Percentiles rank a stretch among this genome's conserved stretches.
phyloP scores from a whole-genome alignment of 2,888 invertebrate genomes.

The Synergus japonicus region DNA sequence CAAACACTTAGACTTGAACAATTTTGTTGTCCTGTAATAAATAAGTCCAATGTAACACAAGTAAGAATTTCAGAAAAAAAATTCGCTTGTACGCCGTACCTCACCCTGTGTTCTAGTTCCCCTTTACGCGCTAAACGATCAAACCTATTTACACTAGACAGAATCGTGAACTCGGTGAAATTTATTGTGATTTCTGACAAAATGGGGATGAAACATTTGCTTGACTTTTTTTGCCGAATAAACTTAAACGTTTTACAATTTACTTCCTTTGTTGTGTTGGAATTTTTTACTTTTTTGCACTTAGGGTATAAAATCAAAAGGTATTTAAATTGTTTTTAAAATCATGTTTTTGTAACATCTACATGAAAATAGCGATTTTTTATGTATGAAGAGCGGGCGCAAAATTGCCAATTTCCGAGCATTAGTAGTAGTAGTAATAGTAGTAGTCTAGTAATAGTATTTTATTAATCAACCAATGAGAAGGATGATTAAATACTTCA shows the following conservation, averaged over 20 bases:
- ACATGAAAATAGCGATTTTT: background rate
- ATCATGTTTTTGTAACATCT: background rate
- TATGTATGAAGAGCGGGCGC: no score
- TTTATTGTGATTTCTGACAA: constrained; percentile 26
- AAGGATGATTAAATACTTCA: no score
- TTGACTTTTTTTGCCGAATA: constrained; percentile 15
- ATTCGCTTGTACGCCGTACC: constrained; percentile 32
- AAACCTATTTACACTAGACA: constrained; percentile 26
- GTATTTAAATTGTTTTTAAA: constrained; percentile 10
- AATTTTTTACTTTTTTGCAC: constrained; percentile 10
- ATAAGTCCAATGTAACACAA: constrained; percentile 27
- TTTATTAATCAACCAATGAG: no score
- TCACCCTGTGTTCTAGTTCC: constrained; percentile 38
- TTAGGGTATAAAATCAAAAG: background rate
- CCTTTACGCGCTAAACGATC: constrained; percentile 25
- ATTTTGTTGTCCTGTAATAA: constrained; percentile 6
- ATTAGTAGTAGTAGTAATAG: no score
- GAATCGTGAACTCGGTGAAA: constrained; percentile 19
- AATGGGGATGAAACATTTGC: constrained; percentile 23
- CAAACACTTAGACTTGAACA: constrained; percentile 35
- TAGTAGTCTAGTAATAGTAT: no score
- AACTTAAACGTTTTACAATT: constrained; percentile 18
- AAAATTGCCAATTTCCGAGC: no score
- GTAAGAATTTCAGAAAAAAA: constrained; percentile 31
- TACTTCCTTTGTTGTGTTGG: background rate